Base-by-base conservation (phyloP, 2,888 invertebrate species). In the Drosophila affinis region DNA sequence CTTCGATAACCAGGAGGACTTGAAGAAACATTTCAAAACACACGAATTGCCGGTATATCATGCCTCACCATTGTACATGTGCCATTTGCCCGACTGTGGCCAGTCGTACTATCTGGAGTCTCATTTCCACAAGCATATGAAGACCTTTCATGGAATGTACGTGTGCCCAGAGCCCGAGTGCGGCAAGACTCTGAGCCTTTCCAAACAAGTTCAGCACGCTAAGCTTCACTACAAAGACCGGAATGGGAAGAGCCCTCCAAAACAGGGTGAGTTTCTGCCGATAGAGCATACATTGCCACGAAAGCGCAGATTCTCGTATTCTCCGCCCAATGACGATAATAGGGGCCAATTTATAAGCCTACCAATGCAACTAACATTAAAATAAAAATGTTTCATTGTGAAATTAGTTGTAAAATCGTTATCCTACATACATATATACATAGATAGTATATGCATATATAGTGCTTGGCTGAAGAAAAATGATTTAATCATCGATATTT, bases 281-380 rank as follows among this genome's bases (percentile, higher is more conserved):
- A 7, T 39, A n/a, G n/a, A 39, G 39, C 3, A 14, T 14, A 7
- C 39, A 3, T 3, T n/a, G 7, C 9, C 44, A 18, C 49, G 62
- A 5, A 39, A 39, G 3, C 39, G 49, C 21, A 18, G 14, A 49
- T 32, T 44, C 62, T 7, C 62, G 51, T 51, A 14, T 21, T 24
- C 24, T 24, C 49, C 27, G 10, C 21, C 12, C n/a, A 7, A 18
- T 17, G 21, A 9, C 10, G 7, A 39, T 39, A 39, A 39, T n/a
- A 18, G 5, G 10, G 57, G 63, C 32, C 24, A 63, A 9, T 63
- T 63, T 9, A 63, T 63, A 21, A 51, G 62, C 18, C 51, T 63
- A 24, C 32, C 32, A 49, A 63, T 51, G 10, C 10, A 52, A 5
- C 12, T 63, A 2, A 32, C 62, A 3, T 32, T 46, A 10, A 10